Evolutionary conservation across 2,113 vertebrate genomes (phyloP), one percentile per base, ranked within the genome.

Genomic region (Galemys pyrenaicus): DNA sequence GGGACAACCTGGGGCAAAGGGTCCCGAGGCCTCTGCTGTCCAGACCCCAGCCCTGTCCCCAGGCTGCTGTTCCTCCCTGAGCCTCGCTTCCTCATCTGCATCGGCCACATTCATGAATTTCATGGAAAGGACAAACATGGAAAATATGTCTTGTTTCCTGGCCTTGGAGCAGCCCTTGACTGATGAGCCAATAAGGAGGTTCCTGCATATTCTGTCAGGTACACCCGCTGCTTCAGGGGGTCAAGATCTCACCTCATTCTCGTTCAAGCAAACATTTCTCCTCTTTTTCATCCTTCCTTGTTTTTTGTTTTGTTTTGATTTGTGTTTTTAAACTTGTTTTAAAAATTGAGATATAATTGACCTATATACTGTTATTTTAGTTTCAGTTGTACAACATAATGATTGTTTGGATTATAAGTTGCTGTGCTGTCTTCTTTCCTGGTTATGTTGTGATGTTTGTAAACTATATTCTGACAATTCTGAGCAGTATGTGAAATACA

Each of bases 231-330:
- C 26, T 62, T 77, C 24, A 54, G 77, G 68, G 64, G 12, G 1
- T 0, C 4, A 2, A 16, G 37, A 9, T 32, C 11, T 35, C n/a
- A 16, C 30, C 22, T 37, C 26, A 1, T 3, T 84, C 7, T 1
- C 22, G 15, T 32, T 46, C 32, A 49, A 79, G 28, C 26, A 78
- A 49, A 28, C 24, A 74, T 58, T 51, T 67, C 37, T 78, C 24
- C 3, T 49, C 6, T 49, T 44, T 60, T 87, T 54, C n/a, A 73
- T 60, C 26, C 26, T 46, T 35, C 9, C 28, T 10, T 51, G 26
- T 28, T 37, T 19, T 28, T 15, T 64, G 75, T 44, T 17, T 10
- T 7, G 17, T 22, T 68, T 68, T 9, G 17, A 20, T 37, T 32
- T 17, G n/a, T 19, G 6, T 17, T 19, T 68, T 37, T 37, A 9